These are phyloP conservation scores for Conistra vaccinii DNA, from an alignment of 2,888 invertebrate species.

Conservation along the genomic window DNA sequence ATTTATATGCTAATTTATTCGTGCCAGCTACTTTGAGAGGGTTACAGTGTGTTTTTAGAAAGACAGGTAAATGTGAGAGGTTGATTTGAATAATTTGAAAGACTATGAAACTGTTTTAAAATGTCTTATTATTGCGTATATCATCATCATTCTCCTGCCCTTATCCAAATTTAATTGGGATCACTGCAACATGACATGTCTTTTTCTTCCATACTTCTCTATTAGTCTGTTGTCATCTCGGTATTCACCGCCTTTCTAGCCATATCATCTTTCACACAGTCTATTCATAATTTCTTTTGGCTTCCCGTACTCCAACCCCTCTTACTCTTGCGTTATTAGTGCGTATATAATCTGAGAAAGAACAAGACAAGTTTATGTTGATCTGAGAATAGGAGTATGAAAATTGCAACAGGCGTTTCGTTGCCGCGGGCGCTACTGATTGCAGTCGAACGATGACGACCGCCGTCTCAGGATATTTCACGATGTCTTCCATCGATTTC, in stretches of 20 bases:
- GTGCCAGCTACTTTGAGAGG: conserved; percentile 54
- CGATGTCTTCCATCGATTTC: not conserved
- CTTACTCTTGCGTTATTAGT: too few relatives aligned
- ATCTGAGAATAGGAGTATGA: not conserved
- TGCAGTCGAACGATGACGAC: not conserved
- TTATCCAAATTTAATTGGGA: too few relatives aligned
- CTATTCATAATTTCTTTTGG: too few relatives aligned
- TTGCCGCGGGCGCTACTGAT: not conserved
- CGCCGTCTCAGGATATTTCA: too few relatives aligned
- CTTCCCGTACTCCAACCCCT: too few relatives aligned
- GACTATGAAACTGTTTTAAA: not conserved
- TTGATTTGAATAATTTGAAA: conserved; percentile 8
- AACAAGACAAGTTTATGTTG: not conserved
- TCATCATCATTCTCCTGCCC: too few relatives aligned
- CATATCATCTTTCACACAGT: too few relatives aligned
- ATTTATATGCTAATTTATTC: conserved; percentile 69
- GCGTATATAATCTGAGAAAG: not conserved
- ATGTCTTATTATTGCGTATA: too few relatives aligned
- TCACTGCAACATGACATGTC: too few relatives aligned
- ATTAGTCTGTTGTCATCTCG: too few relatives aligned
- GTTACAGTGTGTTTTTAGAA: conserved; percentile 39
- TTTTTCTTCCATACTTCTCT: too few relatives aligned
- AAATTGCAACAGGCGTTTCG: not conserved
- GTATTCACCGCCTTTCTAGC: too few relatives aligned
- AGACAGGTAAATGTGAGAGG: conserved; percentile 34